phyloP scores from a whole-genome alignment of 1,140 invertebrate genomes.

The Brevipalpus yothersi region DNA sequence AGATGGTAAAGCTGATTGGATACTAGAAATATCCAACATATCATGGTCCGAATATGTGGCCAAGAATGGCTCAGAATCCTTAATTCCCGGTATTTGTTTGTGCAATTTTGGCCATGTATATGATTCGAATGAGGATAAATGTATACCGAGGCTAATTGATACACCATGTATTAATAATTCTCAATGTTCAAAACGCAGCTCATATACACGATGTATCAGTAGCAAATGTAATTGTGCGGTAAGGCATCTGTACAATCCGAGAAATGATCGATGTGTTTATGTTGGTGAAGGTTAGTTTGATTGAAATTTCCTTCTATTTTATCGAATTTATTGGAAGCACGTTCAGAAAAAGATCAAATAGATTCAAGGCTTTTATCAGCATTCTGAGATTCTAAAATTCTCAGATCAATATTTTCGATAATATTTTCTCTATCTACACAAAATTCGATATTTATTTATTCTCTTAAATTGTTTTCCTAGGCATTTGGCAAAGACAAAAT shows the following conservation, averaged over 20 bases:
- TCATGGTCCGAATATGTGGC: not conserved
- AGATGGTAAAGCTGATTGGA: not conserved
- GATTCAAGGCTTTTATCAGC: too few species aligned
- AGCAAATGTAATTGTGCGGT: not conserved
- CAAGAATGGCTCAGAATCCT: not conserved
- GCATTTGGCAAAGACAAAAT: not conserved
- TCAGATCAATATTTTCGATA: too few species aligned
- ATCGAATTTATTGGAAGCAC: too few species aligned
- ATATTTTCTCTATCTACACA: too few species aligned
- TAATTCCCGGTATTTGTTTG: not conserved
- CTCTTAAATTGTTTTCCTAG: too few species aligned
- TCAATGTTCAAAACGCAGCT: not conserved
- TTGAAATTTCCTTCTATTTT: too few species aligned
- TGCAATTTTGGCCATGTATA: not conserved
- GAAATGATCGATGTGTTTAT: not conserved
- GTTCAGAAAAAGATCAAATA: too few species aligned
- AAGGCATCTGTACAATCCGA: not conserved
- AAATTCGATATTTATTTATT: too few species aligned
- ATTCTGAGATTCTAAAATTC: too few species aligned
- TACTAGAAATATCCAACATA: not conserved
- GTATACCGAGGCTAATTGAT: not conserved
- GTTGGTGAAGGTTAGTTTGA: not conserved
- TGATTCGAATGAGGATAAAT: not conserved
- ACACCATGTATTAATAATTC: not conserved
- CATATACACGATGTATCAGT: not conserved